A percentile compares a stretch with the other conserved stretches of the same genome.
Conservation (phyloP, 1,140 invertebrate genomes). For the Microplitis demolitor region DNA sequence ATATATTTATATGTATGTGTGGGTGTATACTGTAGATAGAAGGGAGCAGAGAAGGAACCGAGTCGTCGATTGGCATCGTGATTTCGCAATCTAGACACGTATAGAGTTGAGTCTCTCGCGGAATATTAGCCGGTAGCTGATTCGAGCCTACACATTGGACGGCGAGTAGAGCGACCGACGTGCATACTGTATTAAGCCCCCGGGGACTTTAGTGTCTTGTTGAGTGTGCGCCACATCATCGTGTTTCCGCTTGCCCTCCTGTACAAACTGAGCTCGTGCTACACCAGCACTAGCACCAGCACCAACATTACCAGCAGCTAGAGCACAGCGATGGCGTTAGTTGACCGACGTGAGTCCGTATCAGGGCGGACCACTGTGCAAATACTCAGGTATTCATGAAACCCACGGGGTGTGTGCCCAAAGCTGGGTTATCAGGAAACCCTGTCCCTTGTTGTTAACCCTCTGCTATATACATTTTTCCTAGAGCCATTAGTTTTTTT, state of each 20-base stretch:
- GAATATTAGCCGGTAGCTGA: conserved; percentile 57
- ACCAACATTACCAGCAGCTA: not conserved
- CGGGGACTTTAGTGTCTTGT: conserved; percentile 42
- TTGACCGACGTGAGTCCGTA: conserved; percentile 27
- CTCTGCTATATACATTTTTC: not conserved
- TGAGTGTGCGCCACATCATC: conserved; percentile 16
- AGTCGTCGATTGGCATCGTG: conserved; percentile 21
- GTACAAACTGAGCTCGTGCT: not conserved
- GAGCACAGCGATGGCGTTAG: not conserved
- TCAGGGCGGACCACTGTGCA: conserved; percentile 44
- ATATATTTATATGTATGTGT: too few relatives aligned
- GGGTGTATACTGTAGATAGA: not conserved
- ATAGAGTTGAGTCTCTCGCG: conserved; percentile 47
- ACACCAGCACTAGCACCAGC: not conserved
- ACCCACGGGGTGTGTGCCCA: conserved; percentile 35
- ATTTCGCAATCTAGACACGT: conserved; percentile 41
- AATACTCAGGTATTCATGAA: conserved; percentile 60
- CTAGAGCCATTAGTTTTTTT: too few relatives aligned
- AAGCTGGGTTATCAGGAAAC: conserved; percentile 38
- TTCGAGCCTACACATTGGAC: conserved; percentile 49
- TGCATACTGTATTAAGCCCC: conserved; percentile 60
- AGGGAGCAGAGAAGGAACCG: too few relatives aligned
- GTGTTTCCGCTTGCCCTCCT: not conserved
- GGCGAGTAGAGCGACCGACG: conserved; percentile 51
- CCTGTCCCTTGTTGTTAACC: conserved; percentile 11